A percentile compares a stretch with the other conserved stretches of the same genome.
Conservation (phyloP, 2,888 invertebrate genomes). For the Bruchidius siliquastri region DNA sequence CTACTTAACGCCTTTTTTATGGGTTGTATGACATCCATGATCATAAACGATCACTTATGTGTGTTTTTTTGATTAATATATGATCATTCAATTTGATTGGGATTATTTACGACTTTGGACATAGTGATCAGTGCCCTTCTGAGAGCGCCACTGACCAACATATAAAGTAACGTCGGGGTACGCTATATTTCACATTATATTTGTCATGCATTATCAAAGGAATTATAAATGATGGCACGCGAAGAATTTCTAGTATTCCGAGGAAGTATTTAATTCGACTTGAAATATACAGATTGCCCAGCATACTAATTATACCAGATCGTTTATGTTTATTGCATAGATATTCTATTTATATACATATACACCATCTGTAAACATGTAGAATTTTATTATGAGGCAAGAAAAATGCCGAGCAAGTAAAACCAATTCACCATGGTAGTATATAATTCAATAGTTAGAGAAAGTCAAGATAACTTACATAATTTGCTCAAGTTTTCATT, state of each 20-base stretch:
- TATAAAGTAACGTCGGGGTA: not conserved
- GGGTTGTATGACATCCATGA: too few species aligned
- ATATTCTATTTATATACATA: not conserved
- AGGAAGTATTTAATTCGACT: not conserved
- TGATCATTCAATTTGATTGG: too few species aligned
- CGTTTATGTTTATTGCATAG: not conserved
- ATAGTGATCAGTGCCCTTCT: too few species aligned
- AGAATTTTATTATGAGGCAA: not conserved
- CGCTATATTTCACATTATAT: not conserved
- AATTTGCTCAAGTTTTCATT: too few species aligned
- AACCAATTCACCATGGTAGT: not conserved
- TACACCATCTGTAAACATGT: not conserved
- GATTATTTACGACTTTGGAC: too few species aligned
- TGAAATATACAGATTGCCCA: not conserved
- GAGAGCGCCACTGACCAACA: not conserved
- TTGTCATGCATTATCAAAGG: not conserved
- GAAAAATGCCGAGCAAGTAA: not conserved
- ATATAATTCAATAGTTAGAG: too few species aligned
- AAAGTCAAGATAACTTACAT: too few species aligned
- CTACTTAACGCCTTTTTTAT: too few species aligned
- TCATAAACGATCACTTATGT: too few species aligned
- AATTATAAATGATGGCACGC: not conserved
- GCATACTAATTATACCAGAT: not conserved
- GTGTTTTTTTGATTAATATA: too few species aligned
- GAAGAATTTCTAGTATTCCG: not conserved